A percentile compares a stretch with the other conserved stretches of the same genome.
Conservation (phyloP, 2,888 invertebrate species). For the Xestia sexstrigata region DNA sequence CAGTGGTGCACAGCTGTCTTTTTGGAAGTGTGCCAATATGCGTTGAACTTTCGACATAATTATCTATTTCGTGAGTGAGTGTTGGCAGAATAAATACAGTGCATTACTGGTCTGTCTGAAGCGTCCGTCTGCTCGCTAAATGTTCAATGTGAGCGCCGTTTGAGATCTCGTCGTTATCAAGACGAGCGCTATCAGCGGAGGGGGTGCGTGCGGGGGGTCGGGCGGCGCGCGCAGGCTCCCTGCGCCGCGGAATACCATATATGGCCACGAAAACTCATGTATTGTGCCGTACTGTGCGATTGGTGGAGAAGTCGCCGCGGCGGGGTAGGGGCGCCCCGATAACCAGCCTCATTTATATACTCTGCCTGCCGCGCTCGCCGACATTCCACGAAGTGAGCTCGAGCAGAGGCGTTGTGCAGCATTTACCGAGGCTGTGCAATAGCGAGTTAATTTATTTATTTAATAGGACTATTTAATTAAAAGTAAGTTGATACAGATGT, state of each 20-base stretch:
- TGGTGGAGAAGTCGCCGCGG: conserved; percentile 89
- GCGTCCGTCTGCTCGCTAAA: conserved; percentile 60
- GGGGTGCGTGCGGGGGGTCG: conserved; percentile 74
- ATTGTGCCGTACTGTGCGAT: conserved; percentile 91
- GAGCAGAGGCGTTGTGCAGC: conserved; percentile 89
- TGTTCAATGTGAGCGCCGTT: conserved; percentile 71
- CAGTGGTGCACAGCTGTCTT: conserved; percentile 55
- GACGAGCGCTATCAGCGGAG: conserved; percentile 78
- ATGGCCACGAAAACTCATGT: conserved; percentile 86
- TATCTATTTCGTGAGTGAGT: conserved; percentile 52
- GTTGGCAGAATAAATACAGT: conserved; percentile 44
- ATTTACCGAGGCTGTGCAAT: conserved; percentile 89
- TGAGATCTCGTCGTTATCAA: conserved; percentile 84
- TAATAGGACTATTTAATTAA: conserved; percentile 90
- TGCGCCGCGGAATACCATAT: conserved; percentile 91
- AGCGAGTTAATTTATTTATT: conserved; percentile 90
- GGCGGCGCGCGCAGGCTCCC: conserved; percentile 88
- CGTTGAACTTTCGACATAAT: conserved; percentile 71
- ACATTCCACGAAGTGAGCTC: conserved; percentile 90
- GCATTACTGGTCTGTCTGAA: conserved; percentile 47
- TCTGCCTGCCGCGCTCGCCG: conserved; percentile 85
- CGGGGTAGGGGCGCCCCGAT: conserved; percentile 90
- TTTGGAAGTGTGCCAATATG: conserved; percentile 74
- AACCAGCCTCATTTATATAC: conserved; percentile 91
- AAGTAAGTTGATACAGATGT: conserved; percentile 85